Evolutionary conservation across 2,888 invertebrate species (phyloP), one percentile per base, ranked within the genome.

Genomic region (Taenaris catops): DNA sequence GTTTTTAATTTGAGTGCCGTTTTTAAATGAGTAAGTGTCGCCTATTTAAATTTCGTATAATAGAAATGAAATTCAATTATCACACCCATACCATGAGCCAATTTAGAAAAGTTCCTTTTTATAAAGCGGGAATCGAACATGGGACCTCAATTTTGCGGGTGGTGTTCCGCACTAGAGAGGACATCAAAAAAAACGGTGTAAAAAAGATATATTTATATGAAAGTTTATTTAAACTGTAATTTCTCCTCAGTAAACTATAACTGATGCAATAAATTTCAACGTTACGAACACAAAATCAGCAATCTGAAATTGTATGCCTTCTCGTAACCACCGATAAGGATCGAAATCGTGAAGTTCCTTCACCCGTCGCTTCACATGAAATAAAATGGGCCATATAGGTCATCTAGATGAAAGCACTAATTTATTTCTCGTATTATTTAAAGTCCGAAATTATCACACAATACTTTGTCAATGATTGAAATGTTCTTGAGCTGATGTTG

Each of bases 361-460:
- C 17, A 21, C 24, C 16, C 17, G 26, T 34, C 24, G 24, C 19
- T 38, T 41, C 35, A 27, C 38, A 35, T 36, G 24, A 41, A 28
- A 27, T 27, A 11, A 39, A 42, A 44, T 44, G 36, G 31, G 17
- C 25, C 9, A 41, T 34, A 38, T 40, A 44, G 44, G 46, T 47
- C 46, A 47, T 47, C 46, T 47, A 38, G 46, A 47, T 44, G 34
- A 34, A 39, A 37, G 34, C 24, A 35, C 37, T 39, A 28, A 46
- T 41, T 47, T 47, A 46, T 41, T 35, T 34, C 32, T 32, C 32
- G 32, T 34, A 35, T 21, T 23, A 11, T 11, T 29, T 38, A 25
- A 25, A 25, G 14, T 25, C 14, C 16, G 9, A 35, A 25, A 25
- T 32, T 34, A 17, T 27, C 46, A 47, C 49, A 52, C 49, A 49